phyloP scores from a whole-genome alignment of 2,113 vertebrate species.

The Dipodomys ordii region DNA sequence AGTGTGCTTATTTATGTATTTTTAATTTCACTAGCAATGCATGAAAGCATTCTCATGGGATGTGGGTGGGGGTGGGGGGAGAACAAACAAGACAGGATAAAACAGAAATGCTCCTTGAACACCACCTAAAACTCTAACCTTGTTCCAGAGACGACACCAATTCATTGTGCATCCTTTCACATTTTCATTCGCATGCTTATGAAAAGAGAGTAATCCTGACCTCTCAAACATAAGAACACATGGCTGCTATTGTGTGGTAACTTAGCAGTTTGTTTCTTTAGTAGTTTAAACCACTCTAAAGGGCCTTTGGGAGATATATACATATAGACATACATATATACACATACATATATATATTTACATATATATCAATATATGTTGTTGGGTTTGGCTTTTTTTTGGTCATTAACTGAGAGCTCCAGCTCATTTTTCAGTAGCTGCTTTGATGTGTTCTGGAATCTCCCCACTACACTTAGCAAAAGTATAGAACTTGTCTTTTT shows the following conservation, averaged over 20 bases:
- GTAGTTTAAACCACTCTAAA: background rate
- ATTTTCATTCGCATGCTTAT: background rate
- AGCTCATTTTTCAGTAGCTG: background rate
- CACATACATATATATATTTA: no score
- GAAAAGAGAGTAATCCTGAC: background rate
- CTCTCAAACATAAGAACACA: background rate
- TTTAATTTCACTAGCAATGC: constrained; percentile 73
- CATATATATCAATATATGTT: no score
- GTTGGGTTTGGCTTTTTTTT: background rate
- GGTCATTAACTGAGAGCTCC: background rate
- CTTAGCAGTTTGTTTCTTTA: background rate
- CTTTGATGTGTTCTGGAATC: background rate
- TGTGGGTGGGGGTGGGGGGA: background rate
- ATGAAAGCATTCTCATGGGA: constrained; percentile 35
- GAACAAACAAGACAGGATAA: constrained; percentile 25
- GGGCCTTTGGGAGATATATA: background rate
- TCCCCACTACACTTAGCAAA: background rate
- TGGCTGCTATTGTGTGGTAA: background rate
- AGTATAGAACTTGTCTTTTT: background rate
- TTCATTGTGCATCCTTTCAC: background rate
- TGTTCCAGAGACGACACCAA: background rate
- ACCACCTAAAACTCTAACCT: constrained; percentile 18
- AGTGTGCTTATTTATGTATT: constrained; percentile 75
- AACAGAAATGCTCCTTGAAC: constrained; percentile 13
- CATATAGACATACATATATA: no score